Base-by-base conservation (phyloP, 2,888 invertebrate genomes). In the Tigriopus californicus region DNA sequence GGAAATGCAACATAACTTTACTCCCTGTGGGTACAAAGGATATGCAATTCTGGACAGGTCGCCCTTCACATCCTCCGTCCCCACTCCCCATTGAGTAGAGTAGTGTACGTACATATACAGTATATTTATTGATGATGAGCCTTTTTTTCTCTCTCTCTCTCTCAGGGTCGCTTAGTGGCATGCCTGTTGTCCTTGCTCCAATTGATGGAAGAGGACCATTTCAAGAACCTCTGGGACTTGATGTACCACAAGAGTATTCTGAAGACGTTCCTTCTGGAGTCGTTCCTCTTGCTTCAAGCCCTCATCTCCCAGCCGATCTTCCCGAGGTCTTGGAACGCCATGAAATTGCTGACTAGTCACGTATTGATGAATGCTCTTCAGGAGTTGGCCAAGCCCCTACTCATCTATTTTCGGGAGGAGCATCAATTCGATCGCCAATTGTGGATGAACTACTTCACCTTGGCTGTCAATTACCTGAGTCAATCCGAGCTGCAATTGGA, bases 301-400 rank as follows among this genome's bases (percentile, higher is more conserved):
- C 76, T 89, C 40, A 82, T 89, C 24, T 80, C 81, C 62, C 80
- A 82, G 65, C 82, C 85, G 65, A 81, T 83, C 0, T 92, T 87
- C 66, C 86, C 90, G 1, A 76, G 80, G 0, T 91, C 92, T 69
- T 95, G 94, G 94, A 77, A 89, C 65, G 81, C 89, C 12, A 82
- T 94, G 70, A 80, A 85, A 68, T 83, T 94, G 73, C 82, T 87
- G 60, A 83, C 85, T 57, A 92, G 90, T 69, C 82, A 83, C 70
- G 82, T 88, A 0, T 79, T 92, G 61, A 74, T 92, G 18, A 83
- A 83, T 33, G 33, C 33, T 33, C 33, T 33, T 33, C 84, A 89
- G 70, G 88, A 92, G 68, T 78, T 92, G 61, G 86, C 90, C 0
- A 85, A 88, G 65, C 88, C 90, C 0, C 73, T 92, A 57, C 81